These are phyloP conservation scores for Tenthredo notha DNA, from an alignment of 2,888 invertebrate genomes.

Conservation along the genomic window DNA sequence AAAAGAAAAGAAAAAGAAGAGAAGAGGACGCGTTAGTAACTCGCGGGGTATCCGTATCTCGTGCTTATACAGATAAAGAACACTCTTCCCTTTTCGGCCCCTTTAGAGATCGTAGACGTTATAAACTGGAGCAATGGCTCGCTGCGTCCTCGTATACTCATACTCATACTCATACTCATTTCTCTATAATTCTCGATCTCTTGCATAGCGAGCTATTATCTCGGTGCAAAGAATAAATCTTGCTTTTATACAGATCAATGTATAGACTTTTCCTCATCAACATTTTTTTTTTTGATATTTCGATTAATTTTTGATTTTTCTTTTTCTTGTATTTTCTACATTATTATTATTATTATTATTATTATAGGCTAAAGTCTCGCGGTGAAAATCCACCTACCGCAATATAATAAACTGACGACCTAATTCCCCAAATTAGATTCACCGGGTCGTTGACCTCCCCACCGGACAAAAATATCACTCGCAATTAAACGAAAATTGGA, in stretches of 20 bases:
- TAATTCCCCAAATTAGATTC: slow-evolving; percentile 76
- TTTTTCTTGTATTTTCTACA: not conserved
- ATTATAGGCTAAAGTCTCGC: not conserved
- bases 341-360: not conserved
- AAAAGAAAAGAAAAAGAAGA: not conserved
- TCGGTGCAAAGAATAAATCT: too few relatives aligned
- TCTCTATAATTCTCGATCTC: not conserved
- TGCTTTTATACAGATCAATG: too few relatives aligned
- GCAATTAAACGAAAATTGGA: slow-evolving; percentile 79
- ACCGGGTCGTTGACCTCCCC: slow-evolving; percentile 75
- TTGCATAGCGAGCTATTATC: too few relatives aligned
- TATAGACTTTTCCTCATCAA: not conserved
- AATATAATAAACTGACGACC: slow-evolving; percentile 77
- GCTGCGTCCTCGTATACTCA: not conserved
- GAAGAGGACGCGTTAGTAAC: not conserved
- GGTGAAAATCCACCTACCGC: slow-evolving; percentile 68
- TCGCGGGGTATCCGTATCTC: not conserved
- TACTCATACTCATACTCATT: not conserved
- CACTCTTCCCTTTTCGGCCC: slow-evolving; percentile 29
- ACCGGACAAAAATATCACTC: slow-evolving; percentile 72
- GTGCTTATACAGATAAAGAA: not conserved
- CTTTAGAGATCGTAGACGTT: not conserved
- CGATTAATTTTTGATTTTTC: not conserved
- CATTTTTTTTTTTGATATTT: not conserved
- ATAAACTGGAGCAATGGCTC: not conserved